Evolutionary conservation across 2,797 vertebrate genomes (phyloP).

Genomic region (Bufotes viridis): DNA sequence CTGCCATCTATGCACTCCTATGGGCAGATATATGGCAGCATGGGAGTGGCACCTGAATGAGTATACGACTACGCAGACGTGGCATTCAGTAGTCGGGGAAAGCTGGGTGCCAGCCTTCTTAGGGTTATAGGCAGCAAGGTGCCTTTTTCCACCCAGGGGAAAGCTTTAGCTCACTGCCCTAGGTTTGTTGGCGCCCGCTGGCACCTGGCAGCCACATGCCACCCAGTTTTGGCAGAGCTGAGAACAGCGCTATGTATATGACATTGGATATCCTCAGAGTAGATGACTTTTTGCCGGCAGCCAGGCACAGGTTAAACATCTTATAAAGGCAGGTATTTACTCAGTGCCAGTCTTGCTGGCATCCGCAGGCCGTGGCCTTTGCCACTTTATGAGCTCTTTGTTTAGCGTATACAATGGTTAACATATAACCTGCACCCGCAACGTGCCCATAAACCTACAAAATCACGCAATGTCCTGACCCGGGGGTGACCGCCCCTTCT

Average conservation of each 20-base stretch:
- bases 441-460: slow-evolving; percentile 47
- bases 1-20: not conserved
- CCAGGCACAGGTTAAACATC: not conserved
- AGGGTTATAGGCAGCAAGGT: no score
- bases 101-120: no score
- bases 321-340: not conserved
- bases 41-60: not conserved
- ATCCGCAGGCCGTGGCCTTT: not conserved
- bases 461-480: slow-evolving; percentile 50
- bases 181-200: no score
- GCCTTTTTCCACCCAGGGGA: no score
- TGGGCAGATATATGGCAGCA: no score
- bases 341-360: not conserved
- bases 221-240: no score
- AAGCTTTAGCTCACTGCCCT: no score
- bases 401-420: slow-evolving; percentile 59
- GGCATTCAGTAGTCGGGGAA: no score
- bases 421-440: slow-evolving; percentile 42
- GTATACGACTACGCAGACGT: not conserved
- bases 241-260: not conserved
- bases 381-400: slow-evolving; percentile 37
- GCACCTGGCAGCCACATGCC: no score
- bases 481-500: not conserved
- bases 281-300: not conserved
- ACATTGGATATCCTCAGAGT: not conserved